phyloP scores from a whole-genome alignment of 1,140 invertebrate genomes.

The Chrysomallon squamiferum region DNA sequence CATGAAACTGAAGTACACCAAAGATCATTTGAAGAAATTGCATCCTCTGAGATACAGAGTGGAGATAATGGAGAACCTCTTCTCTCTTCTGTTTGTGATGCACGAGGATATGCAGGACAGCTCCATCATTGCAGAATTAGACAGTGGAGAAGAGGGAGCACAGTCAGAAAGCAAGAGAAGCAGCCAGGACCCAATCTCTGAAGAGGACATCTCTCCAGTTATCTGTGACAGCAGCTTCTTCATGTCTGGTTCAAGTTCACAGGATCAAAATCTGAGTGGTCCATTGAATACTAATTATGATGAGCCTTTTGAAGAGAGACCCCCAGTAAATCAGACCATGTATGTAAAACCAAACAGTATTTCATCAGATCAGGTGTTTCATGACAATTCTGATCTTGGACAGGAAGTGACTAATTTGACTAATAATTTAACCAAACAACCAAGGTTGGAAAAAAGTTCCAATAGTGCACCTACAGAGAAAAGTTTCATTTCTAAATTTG shows the following conservation, averaged over 20 bases:
- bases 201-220: conserved; percentile 17
- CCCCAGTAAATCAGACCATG: not conserved
- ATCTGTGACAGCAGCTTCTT: not conserved
- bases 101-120: conserved; percentile 54
- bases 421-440: not conserved
- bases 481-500: conserved; percentile 27
- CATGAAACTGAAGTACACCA: conserved; percentile 38
- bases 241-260: not conserved
- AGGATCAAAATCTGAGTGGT: not conserved
- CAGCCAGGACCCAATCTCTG: conserved; percentile 19
- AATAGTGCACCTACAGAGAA: not conserved
- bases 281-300: conserved; percentile 34
- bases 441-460: not conserved
- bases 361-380: not conserved
- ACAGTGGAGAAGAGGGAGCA: conserved; percentile 38
- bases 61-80: conserved; percentile 65
- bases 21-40: conserved; percentile 49
- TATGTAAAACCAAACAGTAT: not conserved
- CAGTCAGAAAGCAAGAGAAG: conserved; percentile 24
- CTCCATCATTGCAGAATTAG: conserved; percentile 29
- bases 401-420: too few relatives aligned
- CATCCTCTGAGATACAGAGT: conserved; percentile 60
- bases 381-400: not conserved
- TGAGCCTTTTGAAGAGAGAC: conserved; percentile 41
- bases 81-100: conserved; percentile 62